These are phyloP conservation scores for Kradibia gibbosae DNA, from an alignment of 1,140 invertebrate genomes.

Conservation along the genomic window DNA sequence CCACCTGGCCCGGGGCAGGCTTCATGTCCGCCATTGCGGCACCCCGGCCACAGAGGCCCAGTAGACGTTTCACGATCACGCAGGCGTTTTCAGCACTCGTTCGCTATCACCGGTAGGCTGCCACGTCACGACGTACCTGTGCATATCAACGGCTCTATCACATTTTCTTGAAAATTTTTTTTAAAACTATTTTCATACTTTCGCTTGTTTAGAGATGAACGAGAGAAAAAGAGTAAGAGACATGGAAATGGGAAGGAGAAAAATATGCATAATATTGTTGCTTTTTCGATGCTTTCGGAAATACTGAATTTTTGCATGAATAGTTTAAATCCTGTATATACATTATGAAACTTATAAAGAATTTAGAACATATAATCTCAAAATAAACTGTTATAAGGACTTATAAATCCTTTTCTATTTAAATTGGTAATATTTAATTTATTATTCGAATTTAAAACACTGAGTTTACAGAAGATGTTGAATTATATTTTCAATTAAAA, in stretches of 20 bases:
- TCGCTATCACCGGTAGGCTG: not conserved
- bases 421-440: too few species aligned
- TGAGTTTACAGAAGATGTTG: too few species aligned
- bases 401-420: too few species aligned
- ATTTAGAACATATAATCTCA: too few species aligned
- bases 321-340: too few species aligned
- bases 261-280: too few species aligned
- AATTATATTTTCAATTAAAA: too few species aligned
- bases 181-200: not conserved
- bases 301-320: not conserved
- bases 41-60: conserved; percentile 51
- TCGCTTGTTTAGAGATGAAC: too few species aligned
- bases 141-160: not conserved
- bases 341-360: too few species aligned
- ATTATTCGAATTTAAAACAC: too few species aligned
- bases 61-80: conserved; percentile 56
- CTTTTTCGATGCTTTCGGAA: not conserved
- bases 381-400: too few species aligned
- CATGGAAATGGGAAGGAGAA: not conserved
- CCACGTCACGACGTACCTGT: conserved; percentile 3
- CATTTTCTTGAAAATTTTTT: not conserved
- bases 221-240: not conserved
- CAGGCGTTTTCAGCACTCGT: conserved; percentile 46
- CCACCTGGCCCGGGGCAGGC: not conserved
- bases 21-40: conserved; percentile 3